Evolutionary conservation across 1,140 invertebrate species (phyloP), one percentile per base, ranked within the genome.

Genomic region (Nautilus pompilius): DNA sequence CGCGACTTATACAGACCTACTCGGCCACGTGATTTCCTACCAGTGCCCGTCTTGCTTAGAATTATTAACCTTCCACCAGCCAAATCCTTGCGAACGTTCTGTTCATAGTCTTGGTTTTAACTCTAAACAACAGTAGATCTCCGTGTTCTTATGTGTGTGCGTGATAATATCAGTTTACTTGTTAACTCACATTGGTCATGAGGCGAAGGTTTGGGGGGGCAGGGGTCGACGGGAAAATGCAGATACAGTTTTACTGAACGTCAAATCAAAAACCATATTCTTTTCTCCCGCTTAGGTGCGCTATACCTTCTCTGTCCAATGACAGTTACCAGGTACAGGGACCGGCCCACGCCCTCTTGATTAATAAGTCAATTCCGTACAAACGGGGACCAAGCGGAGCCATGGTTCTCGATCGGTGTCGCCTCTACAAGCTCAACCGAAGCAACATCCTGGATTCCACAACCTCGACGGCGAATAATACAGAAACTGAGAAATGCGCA

Each of bases 271-370:
- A 46, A 15, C 24, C 46, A 28, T 29, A 20, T 51, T 33, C 2
- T 13, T 26, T 41, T 36, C 28, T 56, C 5, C 49, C 32, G 45
- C 60, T 15, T 10, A 71, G 69, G 36, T 71, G 69, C 41, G 57
- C 49, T 0, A 65, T 71, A 13, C 69, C 69, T 24, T 64, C 62
- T 10, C 51, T 62, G 5, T 13, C 55, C 5, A 71, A 71, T 32
- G 69, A 71, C 45, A 69, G 64, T 0, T 71, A 65, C 45, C 30
- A 48, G 28, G 46, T 62, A 8, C 67, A 69, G 17, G 49, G 62
- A 22, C 2, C n/a, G 13, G 28, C 48, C 29, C 70, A 72, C 33
- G 54, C 63, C 22, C 4, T 24, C 13, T 34, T 72, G 22, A 20
- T 70, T 24, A n/a, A 64, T 30, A 28, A 32, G 17, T 56, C 56